Base-by-base conservation (phyloP, 2,888 invertebrate genomes). In the Lepidocyrtinus sp. region DNA sequence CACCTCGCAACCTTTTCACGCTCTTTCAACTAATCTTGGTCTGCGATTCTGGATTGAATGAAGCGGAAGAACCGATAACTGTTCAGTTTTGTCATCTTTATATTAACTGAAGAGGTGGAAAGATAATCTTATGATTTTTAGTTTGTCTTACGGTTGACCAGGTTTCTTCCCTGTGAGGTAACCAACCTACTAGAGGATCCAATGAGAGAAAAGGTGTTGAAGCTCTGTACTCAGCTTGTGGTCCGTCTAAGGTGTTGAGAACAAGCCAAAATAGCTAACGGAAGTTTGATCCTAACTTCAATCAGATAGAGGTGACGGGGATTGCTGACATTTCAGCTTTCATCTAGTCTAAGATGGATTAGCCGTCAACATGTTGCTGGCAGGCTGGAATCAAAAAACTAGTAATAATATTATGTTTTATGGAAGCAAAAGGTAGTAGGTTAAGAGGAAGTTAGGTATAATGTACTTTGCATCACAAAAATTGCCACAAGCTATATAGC, bases 291-390 rank as follows among this genome's bases (percentile, higher is more conserved):
- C 78, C 73, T 77, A 19, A 62, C 73, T 78, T 78, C 78, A 73
- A 78, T 78, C 77, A 77, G 82, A 75, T 78, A 77, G 68, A 82
- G 78, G 77, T 82, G 78, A 82, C 82, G 73, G 75, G 78, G 68
- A 71, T 78, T 82, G 82, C 82, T 82, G 82, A 82, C 82, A 82
- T 82, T 78, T 78, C 74, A 78, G 78, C 82, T 82, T 78, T 82
- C 75, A 77, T 75, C 82, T 62, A 73, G 78, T 73, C 73, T 75
- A 82, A 82, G 82, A 82, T 82, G 82, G 82, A 82, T 82, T 82
- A 82, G 82, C 82, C 78, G 78, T 75, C 75, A 78, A 77, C 73
- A 65, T 82, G 82, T 71, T 82, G 74, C 70, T 82, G 77, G 82
- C 82, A 82, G 82, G 62, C 71, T 22, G 61, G 45, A 71, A 71